Evolutionary conservation across 1,140 invertebrate genomes (phyloP), one percentile per base, ranked within the genome.

Genomic region (Cydia strobilella): DNA sequence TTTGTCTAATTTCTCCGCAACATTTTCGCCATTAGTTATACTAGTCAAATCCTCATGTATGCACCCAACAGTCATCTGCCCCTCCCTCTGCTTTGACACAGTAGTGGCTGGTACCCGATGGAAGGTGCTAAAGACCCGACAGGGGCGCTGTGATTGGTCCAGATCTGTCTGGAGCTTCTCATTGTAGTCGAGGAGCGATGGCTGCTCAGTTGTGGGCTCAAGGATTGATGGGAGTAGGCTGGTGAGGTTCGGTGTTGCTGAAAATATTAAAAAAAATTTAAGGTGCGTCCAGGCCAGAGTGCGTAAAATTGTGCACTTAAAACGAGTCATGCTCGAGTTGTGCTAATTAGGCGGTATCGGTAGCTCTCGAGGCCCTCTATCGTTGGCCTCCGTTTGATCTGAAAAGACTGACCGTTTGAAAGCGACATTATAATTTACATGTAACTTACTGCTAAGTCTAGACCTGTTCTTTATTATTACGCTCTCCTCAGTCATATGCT

Each of bases 161-260:
- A 73, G 77, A 42, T 77, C 69, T 31, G 77, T 80, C 27, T 80
- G 79, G 7, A 90, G 77, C 66, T 90, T 90, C 59, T 90, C 87
- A 45, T 88, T 90, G 72, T 86, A 88, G 1, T 90, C 89, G 25
- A 90, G 59, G 73, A 90, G 74, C 0, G 83, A 85, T 54, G 79
- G 75, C 15, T 86, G 82, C 5, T 86, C 73, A 7, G 79, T 79
- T 6, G 79, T 65, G 7, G 54, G 72, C 71, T 86, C 77, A 51
- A 90, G 74, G 48, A 90, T 79, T 10, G 80, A 42, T 3, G 87
- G 86, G 18, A 91, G 73, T 1, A 89, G 77, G 45, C 79, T 65
- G 31, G 71, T 65, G 27, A 90, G 73, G 27, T 77, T 82, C 48
- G 82, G 82, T 35, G 31, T 25, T 12, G 81, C 90, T 92, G 85